Base-by-base conservation (phyloP, 2,888 invertebrate species). In the Pollenia griseotomentosa region DNA sequence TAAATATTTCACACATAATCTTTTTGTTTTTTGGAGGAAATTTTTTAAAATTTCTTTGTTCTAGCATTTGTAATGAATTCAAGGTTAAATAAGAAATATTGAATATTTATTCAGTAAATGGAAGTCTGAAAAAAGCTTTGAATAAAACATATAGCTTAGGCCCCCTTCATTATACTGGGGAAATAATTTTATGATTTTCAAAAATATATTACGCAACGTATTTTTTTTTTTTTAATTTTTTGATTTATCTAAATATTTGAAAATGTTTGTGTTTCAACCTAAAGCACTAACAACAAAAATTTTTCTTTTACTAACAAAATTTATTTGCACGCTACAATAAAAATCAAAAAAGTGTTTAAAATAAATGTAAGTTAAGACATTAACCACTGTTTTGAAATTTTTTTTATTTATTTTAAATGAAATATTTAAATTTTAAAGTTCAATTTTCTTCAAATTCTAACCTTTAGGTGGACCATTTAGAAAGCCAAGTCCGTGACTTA, bases 381-480 rank as follows among this genome's bases (percentile, higher is more conserved):
- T 68, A 59, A 70, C 19, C 42, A 51, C n/a, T 23, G 19, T 19
- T 77, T 74, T 53, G 10, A 61, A 51, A 63, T 66, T 8, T 68
- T n/a, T 48, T 44, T 70, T 51, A 61, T 59, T 23, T 7, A 46
- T 44, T 71, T 55, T 63, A 44, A 63, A 61, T 19, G 12, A 33
- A 74, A 79, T 23, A 68, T 11, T 57, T 14, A 66, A 33, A 53
- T 16, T 33, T 7, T 14, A 66, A 33, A 53, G 12, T 33, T 7
- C 5, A 57, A 65, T 79, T 88, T 46, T 63, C 63, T 12, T 59
- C 44, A 12, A 9, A 2, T 55, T 23, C 40, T 53, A 42, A 0
- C 2, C 87, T 87, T 59, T 85, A 97, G 98, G 96, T 97, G 74
- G 97, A 97, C 91, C 96, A 96, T 77, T 93, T 97, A 88, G 97